A percentile compares a stretch with the other conserved stretches of the same genome.
Evolutionary conservation across 2,888 invertebrate genomes (phyloP).

Genomic region (Unio delphinus): DNA sequence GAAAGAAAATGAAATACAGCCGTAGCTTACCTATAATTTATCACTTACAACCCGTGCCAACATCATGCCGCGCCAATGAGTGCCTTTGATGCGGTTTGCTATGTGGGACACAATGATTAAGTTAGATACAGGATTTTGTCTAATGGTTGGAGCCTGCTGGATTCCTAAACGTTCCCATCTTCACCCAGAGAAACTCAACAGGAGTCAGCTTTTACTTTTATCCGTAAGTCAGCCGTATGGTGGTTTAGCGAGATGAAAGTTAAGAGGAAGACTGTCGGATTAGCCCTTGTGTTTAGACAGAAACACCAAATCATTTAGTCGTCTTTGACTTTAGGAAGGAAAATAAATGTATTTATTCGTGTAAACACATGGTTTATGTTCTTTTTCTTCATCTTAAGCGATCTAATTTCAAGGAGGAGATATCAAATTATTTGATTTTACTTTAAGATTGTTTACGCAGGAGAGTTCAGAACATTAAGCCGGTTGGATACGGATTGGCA

Average conservation of each 20-base stretch:
- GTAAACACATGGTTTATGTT: constrained; percentile 13
- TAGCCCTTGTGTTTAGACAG: constrained; percentile 36
- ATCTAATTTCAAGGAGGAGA: no score
- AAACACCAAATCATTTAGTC: constrained; percentile 29
- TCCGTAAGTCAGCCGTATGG: constrained; percentile 20
- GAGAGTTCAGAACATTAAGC: no score
- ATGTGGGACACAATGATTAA: constrained; percentile 3
- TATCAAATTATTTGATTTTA: no score
- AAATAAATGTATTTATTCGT: constrained; percentile 35
- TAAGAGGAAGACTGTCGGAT: constrained; percentile 23
- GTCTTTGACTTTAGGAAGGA: constrained; percentile 30
- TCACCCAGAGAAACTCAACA: neutral
- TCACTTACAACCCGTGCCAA: constrained; percentile 4
- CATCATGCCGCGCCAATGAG: constrained; percentile 1
- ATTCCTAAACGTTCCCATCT: neutral
- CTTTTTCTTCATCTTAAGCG: no score
- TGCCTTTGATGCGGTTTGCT: constrained; percentile 23
- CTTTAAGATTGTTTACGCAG: no score
- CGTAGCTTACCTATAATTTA: constrained; percentile 4
- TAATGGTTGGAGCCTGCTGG: neutral
- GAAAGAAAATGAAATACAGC: no score
- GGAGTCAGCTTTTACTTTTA: constrained; percentile 4
- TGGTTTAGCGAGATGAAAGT: constrained; percentile 36
- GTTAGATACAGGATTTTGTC: neutral
- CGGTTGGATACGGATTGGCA: no score